A percentile compares a stretch with the other conserved stretches of the same genome.
Conservation (phyloP, 1,140 invertebrate genomes). For the Diploscapter pachys region DNA sequence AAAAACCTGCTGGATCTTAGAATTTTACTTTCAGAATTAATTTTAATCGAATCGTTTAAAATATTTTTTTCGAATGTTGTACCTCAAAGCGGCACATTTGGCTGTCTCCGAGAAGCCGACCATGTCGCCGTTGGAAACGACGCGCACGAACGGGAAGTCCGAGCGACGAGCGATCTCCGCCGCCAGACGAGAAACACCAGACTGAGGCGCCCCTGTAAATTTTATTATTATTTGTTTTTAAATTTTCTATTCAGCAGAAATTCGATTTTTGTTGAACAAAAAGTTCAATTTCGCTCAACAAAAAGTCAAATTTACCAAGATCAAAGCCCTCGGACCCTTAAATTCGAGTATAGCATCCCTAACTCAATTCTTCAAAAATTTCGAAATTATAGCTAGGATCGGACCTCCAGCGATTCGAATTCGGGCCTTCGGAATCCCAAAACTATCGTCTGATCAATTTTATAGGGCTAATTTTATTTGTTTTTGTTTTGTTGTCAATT, state of each 20-base stretch:
- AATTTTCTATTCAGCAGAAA: neutral
- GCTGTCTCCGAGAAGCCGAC: conserved; percentile 91
- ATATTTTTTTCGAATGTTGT: conserved; percentile 68
- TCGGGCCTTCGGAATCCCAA: conserved; percentile 70
- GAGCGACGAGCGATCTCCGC: conserved; percentile 90
- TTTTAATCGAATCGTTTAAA: neutral
- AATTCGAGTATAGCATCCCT: too few species aligned
- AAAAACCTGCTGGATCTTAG: neutral
- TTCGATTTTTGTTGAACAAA: too few species aligned
- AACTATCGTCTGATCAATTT: conserved; percentile 52
- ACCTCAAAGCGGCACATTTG: conserved; percentile 84
- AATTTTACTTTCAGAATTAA: neutral
- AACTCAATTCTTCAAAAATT: too few species aligned
- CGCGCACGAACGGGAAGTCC: conserved; percentile 96
- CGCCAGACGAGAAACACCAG: conserved; percentile 91
- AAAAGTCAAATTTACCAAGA: too few species aligned
- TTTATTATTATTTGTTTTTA: neutral
- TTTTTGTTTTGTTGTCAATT: neutral
- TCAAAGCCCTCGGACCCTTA: too few species aligned
- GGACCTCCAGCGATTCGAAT: too few species aligned
- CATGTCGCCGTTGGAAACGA: conserved; percentile 85
- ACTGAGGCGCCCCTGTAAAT: conserved; percentile 72
- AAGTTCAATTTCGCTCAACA: too few species aligned
- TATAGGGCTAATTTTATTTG: too few species aligned
- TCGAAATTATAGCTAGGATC: too few species aligned